These are phyloP conservation scores for Cataglyphis altisquamis DNA, from an alignment of 2,888 invertebrate genomes.

Conservation along the genomic window DNA sequence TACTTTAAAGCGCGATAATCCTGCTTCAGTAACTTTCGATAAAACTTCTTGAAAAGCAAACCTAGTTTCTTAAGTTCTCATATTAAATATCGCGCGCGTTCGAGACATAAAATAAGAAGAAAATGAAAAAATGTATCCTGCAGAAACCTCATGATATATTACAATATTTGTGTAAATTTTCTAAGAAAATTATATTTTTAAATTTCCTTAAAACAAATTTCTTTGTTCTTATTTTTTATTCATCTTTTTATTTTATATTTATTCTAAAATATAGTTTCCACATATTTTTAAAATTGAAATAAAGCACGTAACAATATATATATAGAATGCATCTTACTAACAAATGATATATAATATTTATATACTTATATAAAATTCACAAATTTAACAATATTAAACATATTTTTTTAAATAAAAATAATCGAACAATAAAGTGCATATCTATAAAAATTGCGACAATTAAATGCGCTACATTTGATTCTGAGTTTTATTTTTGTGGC, in stretches of 20 bases:
- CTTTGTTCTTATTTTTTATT: neutral
- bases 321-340: neutral
- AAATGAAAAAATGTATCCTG: conserved; percentile 16
- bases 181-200: neutral
- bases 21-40: neutral
- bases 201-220: neutral
- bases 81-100: neutral
- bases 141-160: neutral
- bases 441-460: neutral
- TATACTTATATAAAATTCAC: neutral
- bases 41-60: neutral
- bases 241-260: neutral
- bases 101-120: conserved; percentile 20
- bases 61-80: conserved; percentile 31
- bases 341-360: neutral
- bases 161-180: conserved; percentile 20
- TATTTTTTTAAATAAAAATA: neutral
- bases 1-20: conserved; percentile 9
- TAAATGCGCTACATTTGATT: neutral
- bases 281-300: conserved; percentile 5
- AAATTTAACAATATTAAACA: neutral
- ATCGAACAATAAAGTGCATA: neutral
- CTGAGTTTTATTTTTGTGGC: neutral
- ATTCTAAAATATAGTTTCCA: neutral
- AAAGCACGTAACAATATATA: neutral